Evolutionary conservation across 2,888 invertebrate species (phyloP), one percentile per base, ranked within the genome.

Genomic region (Seira sanloemensis): DNA sequence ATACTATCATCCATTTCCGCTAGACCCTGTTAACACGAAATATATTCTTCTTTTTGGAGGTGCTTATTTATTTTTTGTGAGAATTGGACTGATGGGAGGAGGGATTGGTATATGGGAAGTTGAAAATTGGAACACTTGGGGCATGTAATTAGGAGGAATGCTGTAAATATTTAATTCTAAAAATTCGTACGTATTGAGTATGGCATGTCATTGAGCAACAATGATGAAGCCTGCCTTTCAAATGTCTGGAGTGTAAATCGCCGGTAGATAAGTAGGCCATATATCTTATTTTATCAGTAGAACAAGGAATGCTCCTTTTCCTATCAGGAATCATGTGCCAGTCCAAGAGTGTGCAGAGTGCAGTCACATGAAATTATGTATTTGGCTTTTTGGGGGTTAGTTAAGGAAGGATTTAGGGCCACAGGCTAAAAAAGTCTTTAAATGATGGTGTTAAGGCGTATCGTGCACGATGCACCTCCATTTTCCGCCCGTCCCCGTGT

Each of bases 291-390:
- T 81, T 79, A 75, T 69, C 75, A 75, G 68, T 50, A 71, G 71
- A 82, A 77, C 67, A 26, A 46, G 68, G 77, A 82, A 82, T 77
- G 82, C 77, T 82, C 82, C 77, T 71, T 21, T 68, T 19, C 62
- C 24, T 81, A 81, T 76, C 81, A 76, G 62, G 71, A 81, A 81
- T 81, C 71, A 81, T 67, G 76, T 73, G 76, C 65, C 81, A 81
- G 46, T 69, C 65, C 81, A 81, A 46, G 71, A 81, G 76, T 78
- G 78, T 78, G 78, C 71, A 58, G 58, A 58, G 78, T 71, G 80
- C 74, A 80, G 80, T 80, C 80, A 80, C 80, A 80, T 75, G n/a
- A n/a, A 75, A 75, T 80, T 74, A 75, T 66, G 27, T 66, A 68
- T 24, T 68, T 26, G 27, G 9, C 37, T 37, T n/a, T n/a, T 37